These are phyloP conservation scores for Bombus superbus DNA, from an alignment of 1,140 invertebrate genomes.

Conservation along the genomic window DNA sequence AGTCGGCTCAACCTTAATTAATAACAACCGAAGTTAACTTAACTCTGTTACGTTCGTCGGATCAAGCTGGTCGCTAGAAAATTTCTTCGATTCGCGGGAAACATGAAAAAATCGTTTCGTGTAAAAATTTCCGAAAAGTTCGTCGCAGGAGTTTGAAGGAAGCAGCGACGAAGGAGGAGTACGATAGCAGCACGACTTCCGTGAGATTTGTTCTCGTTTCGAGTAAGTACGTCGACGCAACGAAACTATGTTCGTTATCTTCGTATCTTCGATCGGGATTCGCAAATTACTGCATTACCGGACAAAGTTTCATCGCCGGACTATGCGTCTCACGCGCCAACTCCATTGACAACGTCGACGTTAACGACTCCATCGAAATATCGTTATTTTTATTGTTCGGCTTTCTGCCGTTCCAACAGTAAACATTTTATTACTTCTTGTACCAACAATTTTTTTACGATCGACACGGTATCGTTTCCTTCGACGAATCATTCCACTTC, in stretches of 20 bases:
- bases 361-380: not conserved
- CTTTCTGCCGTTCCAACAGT: not conserved
- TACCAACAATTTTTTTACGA: not conserved
- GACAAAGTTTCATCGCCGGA: not conserved
- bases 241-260: not conserved
- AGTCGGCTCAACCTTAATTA: not conserved
- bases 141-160: not conserved
- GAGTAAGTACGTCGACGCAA: not conserved
- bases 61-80: not conserved
- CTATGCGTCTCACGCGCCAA: not conserved
- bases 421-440: not conserved
- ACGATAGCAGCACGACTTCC: not conserved
- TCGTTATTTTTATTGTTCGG: not conserved
- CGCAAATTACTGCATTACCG: not conserved
- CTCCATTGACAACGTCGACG: not conserved
- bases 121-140: not conserved
- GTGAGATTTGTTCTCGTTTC: not conserved
- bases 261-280: not conserved
- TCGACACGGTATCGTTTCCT: not conserved
- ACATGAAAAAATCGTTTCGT: not conserved
- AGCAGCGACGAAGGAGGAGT: accelerated
- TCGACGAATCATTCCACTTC: not conserved
- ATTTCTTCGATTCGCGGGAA: not conserved
- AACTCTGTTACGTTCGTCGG: not conserved
- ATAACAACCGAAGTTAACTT: not conserved